Conservation (phyloP, 2,888 invertebrate genomes). For the Hetaerina titia region DNA sequence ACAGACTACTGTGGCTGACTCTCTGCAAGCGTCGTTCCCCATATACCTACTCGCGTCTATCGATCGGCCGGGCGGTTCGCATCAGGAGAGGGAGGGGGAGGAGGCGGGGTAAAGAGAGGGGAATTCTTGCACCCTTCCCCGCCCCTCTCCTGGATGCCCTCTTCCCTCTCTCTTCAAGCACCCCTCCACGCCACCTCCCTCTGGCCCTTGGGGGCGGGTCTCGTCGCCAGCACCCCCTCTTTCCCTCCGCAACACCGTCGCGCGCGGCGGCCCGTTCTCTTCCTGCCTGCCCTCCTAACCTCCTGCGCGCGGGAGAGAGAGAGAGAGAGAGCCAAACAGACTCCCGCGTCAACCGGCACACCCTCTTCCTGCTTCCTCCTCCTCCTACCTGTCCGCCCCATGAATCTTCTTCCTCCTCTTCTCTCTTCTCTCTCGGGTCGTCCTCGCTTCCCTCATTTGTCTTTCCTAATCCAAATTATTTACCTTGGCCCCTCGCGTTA, state of each 20-base stretch:
- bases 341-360: neutral
- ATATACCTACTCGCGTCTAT: constrained; percentile 2
- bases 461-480: neutral
- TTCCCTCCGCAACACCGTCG: neutral
- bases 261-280: neutral
- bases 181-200: neutral
- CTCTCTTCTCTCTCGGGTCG: neutral
- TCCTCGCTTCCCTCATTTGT: neutral
- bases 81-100: neutral
- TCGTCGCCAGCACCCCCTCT: neutral
- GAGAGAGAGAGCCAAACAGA: no score
- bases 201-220: neutral
- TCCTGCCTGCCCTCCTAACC: constrained; percentile 23
- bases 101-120: neutral
- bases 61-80: neutral
- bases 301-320: neutral
- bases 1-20: constrained; percentile 11
- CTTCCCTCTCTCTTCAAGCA: neutral
- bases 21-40: neutral
- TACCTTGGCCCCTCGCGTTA: neutral
- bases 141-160: neutral
- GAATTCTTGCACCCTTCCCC: neutral
- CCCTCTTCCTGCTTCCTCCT: no score
- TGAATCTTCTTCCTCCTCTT: neutral
- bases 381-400: neutral